Evolutionary conservation across 2,888 invertebrate genomes (phyloP).

Genomic region (Aphodius sticticus): DNA sequence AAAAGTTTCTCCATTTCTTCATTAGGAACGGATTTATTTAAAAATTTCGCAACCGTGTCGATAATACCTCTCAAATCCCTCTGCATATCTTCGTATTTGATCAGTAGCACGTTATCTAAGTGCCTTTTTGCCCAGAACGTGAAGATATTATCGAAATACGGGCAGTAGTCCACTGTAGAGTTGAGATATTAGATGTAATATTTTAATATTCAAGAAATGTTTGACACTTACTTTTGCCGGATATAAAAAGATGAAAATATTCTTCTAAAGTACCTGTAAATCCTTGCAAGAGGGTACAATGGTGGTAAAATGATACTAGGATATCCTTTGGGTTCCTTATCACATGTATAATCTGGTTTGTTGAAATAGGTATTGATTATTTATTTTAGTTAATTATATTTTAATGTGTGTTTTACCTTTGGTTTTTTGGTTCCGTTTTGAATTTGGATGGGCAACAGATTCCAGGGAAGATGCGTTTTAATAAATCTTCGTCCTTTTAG

Average conservation of each 20-base stretch:
- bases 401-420: constrained; percentile 33
- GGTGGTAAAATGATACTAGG: constrained; percentile 40
- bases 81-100: constrained; percentile 38
- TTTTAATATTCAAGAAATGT: not conserved
- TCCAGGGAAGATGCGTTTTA: constrained; percentile 43
- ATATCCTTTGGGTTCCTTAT: constrained; percentile 42
- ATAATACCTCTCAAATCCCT: constrained; percentile 59
- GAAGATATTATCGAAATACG: constrained; percentile 29
- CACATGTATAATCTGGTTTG: constrained; percentile 38
- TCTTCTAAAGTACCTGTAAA: constrained; percentile 54
- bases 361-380: not conserved
- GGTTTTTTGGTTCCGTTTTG: constrained; percentile 50
- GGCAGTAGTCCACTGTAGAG: constrained; percentile 23
- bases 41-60: constrained; percentile 55
- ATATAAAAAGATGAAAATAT: constrained; percentile 41
- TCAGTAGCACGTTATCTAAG: constrained; percentile 28
- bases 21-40: constrained; percentile 52
- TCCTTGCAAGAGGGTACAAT: constrained; percentile 57
- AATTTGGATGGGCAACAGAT: constrained; percentile 40
- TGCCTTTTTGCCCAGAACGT: constrained; percentile 30
- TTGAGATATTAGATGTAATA: not conserved
- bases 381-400: constrained; percentile 10
- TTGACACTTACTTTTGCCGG: constrained; percentile 62
- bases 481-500: constrained; percentile 33
- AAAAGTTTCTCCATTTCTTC: constrained; percentile 55